phyloP scores from a whole-genome alignment of 2,888 invertebrate species.

The Drosophila eohydei region DNA sequence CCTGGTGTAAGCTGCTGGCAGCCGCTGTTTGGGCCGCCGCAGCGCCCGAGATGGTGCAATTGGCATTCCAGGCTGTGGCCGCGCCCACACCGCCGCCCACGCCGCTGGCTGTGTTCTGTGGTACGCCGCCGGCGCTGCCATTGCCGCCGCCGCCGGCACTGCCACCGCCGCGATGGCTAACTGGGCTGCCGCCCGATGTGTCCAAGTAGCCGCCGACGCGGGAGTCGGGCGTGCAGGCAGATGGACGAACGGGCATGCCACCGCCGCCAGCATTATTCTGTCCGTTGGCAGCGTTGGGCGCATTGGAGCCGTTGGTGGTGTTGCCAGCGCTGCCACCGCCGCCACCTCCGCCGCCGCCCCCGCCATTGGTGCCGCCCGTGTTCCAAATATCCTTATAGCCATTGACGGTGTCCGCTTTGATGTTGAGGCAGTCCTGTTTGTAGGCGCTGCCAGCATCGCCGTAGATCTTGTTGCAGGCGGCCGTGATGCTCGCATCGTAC shows the following conservation, averaged over 20 bases:
- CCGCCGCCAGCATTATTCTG: slow-evolving; percentile 86
- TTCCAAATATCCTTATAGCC: slow-evolving; percentile 89
- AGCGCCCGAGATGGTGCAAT: slow-evolving; percentile 92
- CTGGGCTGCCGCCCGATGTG: slow-evolving; percentile 90
- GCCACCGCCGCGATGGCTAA: slow-evolving; percentile 89
- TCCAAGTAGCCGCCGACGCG: slow-evolving; percentile 91
- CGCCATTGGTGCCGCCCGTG: slow-evolving; percentile 86
- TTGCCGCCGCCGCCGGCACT: slow-evolving; percentile 86
- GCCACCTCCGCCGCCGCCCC: slow-evolving; percentile 85
- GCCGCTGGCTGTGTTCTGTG: slow-evolving; percentile 89
- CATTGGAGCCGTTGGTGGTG: slow-evolving; percentile 74
- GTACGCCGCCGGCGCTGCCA: slow-evolving; percentile 85
- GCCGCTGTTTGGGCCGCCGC: slow-evolving; percentile 91
- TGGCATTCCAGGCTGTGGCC: slow-evolving; percentile 93
- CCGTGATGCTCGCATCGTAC: slow-evolving; percentile 95
- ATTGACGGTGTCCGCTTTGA: slow-evolving; percentile 86
- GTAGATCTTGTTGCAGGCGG: slow-evolving; percentile 90
- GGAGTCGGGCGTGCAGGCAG: slow-evolving; percentile 95
- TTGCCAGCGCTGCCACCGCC: slow-evolving; percentile 86
- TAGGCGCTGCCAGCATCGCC: slow-evolving; percentile 84
- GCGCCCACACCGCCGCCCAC: slow-evolving; percentile 86
- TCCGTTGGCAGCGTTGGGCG: slow-evolving; percentile 86
- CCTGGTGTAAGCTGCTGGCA: slow-evolving; percentile 95
- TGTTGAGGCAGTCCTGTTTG: slow-evolving; percentile 91
- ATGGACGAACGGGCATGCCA: slow-evolving; percentile 89